A percentile compares a stretch with the other conserved stretches of the same genome.
These are phyloP conservation scores for Megalops cyprinoides DNA, from an alignment of 2,797 vertebrate species.

Conservation along the genomic window DNA sequence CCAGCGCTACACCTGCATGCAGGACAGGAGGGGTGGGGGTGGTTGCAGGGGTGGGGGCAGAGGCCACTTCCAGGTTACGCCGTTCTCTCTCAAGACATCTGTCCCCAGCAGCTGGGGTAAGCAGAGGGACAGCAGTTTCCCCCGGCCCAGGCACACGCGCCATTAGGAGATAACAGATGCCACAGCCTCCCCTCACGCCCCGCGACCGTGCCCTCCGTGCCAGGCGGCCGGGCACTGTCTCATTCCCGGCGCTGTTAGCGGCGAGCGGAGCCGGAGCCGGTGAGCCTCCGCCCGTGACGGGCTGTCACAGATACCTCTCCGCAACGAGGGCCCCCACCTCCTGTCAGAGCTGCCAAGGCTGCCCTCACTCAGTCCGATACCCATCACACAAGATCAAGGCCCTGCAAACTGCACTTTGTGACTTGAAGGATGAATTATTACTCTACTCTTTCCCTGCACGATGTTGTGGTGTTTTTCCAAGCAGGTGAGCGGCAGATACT, in stretches of 20 bases:
- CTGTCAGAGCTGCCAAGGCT: not conserved
- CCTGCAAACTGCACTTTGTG: too few species aligned
- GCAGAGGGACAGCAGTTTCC: not conserved
- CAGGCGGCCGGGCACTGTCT: constrained; percentile 44
- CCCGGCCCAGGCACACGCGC: constrained; percentile 33
- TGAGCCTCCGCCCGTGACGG: constrained; percentile 24
- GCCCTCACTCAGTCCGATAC: constrained; percentile 10
- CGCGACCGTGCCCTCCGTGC: not conserved
- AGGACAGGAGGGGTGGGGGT: constrained; percentile 46
- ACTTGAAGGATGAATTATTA: not conserved
- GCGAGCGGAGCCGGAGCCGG: constrained; percentile 44
- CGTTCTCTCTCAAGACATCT: constrained; percentile 54
- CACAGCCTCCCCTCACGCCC: not conserved
- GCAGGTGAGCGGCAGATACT: not conserved
- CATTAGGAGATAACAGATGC: constrained; percentile 17
- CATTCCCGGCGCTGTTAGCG: constrained; percentile 52
- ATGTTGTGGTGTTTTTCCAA: not conserved
- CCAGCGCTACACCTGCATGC: not conserved
- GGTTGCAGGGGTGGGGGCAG: constrained; percentile 35
- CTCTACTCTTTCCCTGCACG: not conserved
- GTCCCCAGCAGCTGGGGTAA: constrained; percentile 55
- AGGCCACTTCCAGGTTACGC: constrained; percentile 59
- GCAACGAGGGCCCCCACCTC: constrained; percentile 38
- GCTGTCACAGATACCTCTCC: not conserved
- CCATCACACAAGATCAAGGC: not conserved